phyloP scores from a whole-genome alignment of 2,888 invertebrate genomes.

The Lutraria lutraria region DNA sequence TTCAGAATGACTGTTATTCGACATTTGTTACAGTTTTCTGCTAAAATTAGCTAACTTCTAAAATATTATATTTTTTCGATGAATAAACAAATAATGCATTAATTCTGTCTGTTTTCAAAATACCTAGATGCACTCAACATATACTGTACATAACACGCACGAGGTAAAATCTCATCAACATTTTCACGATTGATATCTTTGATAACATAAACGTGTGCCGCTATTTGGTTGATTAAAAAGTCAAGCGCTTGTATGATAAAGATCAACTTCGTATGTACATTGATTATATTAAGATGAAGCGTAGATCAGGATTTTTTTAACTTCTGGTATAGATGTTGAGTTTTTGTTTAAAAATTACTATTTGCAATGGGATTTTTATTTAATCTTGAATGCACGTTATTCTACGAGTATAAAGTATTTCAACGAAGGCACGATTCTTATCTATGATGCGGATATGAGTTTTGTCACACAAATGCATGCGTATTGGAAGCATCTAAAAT shows the following conservation, averaged over 20 bases:
- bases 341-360: slow-evolving; percentile 24
- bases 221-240: slow-evolving; percentile 61
- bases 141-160: not conserved
- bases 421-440: not conserved
- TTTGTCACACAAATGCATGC: not conserved
- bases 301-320: slow-evolving; percentile 21
- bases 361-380: not conserved
- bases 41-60: not conserved
- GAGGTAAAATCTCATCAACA: slow-evolving; percentile 37
- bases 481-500: not conserved
- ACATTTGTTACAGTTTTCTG: not conserved
- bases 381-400: not conserved
- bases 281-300: slow-evolving; percentile 52
- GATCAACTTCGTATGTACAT: slow-evolving; percentile 57
- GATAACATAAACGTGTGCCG: slow-evolving; percentile 52
- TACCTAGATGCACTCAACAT: not conserved
- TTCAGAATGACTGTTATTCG: not conserved
- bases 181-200: slow-evolving; percentile 35
- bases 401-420: not conserved
- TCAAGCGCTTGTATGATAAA: slow-evolving; percentile 50
- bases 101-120: not conserved
- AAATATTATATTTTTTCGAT: not conserved
- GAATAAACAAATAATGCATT: not conserved
- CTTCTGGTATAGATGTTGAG: slow-evolving; percentile 15
- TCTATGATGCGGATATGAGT: not conserved